These are phyloP conservation scores for Amblyjoppa fuscipennis DNA, from an alignment of 2,888 invertebrate species.

Conservation along the genomic window DNA sequence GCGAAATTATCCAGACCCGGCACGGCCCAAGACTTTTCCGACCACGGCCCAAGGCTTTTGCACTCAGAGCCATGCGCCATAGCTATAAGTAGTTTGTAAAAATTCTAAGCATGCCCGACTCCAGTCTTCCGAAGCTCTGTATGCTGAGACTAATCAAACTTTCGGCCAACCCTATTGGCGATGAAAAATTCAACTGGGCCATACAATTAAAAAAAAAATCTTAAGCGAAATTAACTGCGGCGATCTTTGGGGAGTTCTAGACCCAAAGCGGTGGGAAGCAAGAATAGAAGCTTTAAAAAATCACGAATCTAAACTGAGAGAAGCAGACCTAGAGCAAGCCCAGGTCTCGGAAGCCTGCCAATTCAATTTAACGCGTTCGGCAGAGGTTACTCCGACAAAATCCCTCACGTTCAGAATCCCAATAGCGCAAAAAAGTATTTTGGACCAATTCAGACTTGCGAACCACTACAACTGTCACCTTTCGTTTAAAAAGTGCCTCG, in stretches of 20 bases:
- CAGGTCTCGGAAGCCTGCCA: background rate
- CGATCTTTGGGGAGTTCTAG: constrained; percentile 34
- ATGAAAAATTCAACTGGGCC: constrained; percentile 30
- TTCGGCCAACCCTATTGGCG: background rate
- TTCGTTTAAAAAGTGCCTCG: background rate
- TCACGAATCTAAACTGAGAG: background rate
- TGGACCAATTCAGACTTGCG: constrained; percentile 6
- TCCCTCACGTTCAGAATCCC: background rate
- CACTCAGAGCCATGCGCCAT: constrained; percentile 5
- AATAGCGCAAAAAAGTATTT: background rate
- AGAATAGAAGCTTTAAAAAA: background rate
- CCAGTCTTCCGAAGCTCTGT: constrained; percentile 7
- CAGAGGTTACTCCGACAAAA: background rate
- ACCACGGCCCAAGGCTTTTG: background rate
- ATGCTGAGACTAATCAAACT: constrained; percentile 8
- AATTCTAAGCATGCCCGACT: constrained; percentile 20
- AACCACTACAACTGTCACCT: background rate
- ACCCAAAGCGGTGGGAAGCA: constrained; percentile 18
- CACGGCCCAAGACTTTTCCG: too few species aligned
- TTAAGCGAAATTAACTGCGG: background rate
- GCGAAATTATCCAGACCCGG: too few species aligned
- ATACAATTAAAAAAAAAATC: constrained; percentile 23
- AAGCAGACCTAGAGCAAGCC: background rate
- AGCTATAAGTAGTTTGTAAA: constrained; percentile 37
- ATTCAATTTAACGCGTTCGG: background rate